These are phyloP conservation scores for Halocynthia roretzi DNA, from an alignment of 23 tunicate species.

Conservation along the genomic window DNA sequence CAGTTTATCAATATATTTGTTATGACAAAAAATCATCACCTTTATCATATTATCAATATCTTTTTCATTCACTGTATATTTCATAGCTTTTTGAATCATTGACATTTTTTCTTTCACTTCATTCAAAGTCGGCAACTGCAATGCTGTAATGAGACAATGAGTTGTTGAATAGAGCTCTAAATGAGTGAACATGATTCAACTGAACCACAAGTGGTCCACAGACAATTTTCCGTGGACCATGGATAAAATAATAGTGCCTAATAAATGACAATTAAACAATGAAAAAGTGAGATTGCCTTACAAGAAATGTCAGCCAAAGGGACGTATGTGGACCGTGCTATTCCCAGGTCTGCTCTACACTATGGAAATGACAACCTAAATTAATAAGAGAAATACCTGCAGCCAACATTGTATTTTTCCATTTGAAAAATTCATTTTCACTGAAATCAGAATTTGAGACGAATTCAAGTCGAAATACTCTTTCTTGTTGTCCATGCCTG, in stretches of 20 bases:
- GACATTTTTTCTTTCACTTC: slow-evolving; percentile 52
- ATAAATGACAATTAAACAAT: no score
- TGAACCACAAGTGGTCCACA: slow-evolving; percentile 1
- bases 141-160: background rate
- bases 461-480: slow-evolving; percentile 86
- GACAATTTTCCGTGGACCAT: no score
- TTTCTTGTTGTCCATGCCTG: slow-evolving; percentile 74
- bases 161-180: no score
- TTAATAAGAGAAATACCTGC: background rate
- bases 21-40: no score
- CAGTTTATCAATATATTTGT: no score
- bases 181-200: no score
- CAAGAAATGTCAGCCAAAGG: no score
- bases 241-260: no score
- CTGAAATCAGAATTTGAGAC: slow-evolving; percentile 87
- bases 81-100: slow-evolving; percentile 41
- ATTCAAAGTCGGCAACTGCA: slow-evolving; percentile 69
- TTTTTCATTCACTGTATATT: slow-evolving; percentile 53
- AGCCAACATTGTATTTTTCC: slow-evolving; percentile 62
- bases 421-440: slow-evolving; percentile 77
- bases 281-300: no score
- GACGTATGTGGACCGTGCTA: no score
- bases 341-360: no score
- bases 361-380: no score
- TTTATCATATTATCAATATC: slow-evolving; percentile 68